Evolutionary conservation across 2,113 vertebrate species (phyloP).

Genomic region (Channa argus): DNA sequence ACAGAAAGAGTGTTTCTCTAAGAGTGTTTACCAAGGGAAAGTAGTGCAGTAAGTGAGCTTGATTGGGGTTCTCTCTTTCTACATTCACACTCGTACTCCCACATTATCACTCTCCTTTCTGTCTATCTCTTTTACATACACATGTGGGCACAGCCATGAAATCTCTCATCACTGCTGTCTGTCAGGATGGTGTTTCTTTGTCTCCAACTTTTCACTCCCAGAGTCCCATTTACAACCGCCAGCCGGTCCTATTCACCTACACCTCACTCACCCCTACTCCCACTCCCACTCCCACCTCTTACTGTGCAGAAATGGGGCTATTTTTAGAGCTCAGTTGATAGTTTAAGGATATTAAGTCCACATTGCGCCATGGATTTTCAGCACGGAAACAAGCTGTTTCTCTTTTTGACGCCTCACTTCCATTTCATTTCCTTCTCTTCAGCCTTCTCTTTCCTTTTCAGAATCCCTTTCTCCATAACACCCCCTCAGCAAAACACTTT

Average conservation of each 20-base stretch:
- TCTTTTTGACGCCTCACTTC: constrained; percentile 57
- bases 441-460: constrained; percentile 63
- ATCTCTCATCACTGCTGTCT: constrained; percentile 52
- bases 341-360: constrained; percentile 89
- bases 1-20: background rate
- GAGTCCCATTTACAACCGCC: constrained; percentile 53
- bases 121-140: background rate
- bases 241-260: constrained; percentile 58
- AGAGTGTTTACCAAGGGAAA: constrained; percentile 3
- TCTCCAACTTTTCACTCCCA: constrained; percentile 47
- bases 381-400: constrained; percentile 86
- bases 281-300: constrained; percentile 55
- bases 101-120: constrained; percentile 14
- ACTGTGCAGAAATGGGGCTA: constrained; percentile 78
- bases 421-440: constrained; percentile 66
- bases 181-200: constrained; percentile 49
- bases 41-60: background rate
- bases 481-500: constrained; percentile 45
- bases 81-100: constrained; percentile 34
- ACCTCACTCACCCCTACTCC: constrained; percentile 43
- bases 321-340: constrained; percentile 88
- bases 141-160: constrained; percentile 27
- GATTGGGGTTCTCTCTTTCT: background rate
- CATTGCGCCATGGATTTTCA: constrained; percentile 87
- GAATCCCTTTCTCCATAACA: constrained; percentile 46